Evolutionary conservation across 2,888 invertebrate species (phyloP).

Genomic region (Eupithecia inturbata): DNA sequence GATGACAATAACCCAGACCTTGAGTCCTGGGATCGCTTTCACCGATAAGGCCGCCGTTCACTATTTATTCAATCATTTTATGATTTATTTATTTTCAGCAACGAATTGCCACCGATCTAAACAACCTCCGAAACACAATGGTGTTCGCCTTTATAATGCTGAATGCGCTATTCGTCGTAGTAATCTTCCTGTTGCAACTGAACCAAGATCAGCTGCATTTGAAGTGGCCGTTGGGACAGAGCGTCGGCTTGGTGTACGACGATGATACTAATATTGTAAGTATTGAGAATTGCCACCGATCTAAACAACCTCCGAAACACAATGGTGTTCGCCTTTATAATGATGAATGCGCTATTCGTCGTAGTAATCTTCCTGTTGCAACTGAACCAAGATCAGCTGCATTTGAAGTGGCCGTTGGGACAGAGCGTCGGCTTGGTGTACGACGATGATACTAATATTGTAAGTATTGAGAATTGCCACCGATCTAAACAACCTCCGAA

Average conservation of each 20-base stretch:
- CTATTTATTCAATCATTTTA: not conserved
- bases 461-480: slow-evolving; percentile 87
- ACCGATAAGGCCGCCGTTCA: not conserved
- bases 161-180: slow-evolving; percentile 98
- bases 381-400: slow-evolving; percentile 96
- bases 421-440: slow-evolving; percentile 92
- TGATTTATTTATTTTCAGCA: slow-evolving; percentile 81
- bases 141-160: slow-evolving; percentile 99
- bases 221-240: slow-evolving; percentile 96
- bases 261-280: slow-evolving; percentile 86
- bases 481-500: slow-evolving; percentile 95
- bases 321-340: slow-evolving; percentile 97
- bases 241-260: slow-evolving; percentile 91
- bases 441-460: slow-evolving; percentile 88
- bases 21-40: not conserved
- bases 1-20: not conserved
- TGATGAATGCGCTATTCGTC: slow-evolving; percentile 99
- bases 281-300: slow-evolving; percentile 89
- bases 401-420: slow-evolving; percentile 97
- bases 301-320: slow-evolving; percentile 96
- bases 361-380: slow-evolving; percentile 98
- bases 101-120: slow-evolving; percentile 93
- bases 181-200: slow-evolving; percentile 97
- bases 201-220: slow-evolving; percentile 97
- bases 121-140: slow-evolving; percentile 96